phyloP scores from a whole-genome alignment of 2,888 invertebrate species.

The Orchesella flavescens region DNA sequence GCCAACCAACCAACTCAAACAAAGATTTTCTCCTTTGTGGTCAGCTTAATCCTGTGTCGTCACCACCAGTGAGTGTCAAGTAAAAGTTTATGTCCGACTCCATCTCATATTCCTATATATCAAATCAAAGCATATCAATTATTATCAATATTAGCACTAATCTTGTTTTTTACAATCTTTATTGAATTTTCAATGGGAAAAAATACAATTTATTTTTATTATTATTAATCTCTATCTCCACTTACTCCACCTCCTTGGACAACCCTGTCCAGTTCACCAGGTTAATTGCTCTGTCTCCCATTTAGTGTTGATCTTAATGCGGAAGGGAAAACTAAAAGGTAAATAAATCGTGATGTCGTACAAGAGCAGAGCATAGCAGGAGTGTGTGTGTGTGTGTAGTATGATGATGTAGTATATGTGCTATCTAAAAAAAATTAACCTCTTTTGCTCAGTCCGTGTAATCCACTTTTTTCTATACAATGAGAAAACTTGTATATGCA shows the following conservation, averaged over 20 bases:
- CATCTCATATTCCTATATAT: neutral
- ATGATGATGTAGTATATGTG: neutral
- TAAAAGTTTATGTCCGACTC: slow-evolving; percentile 4
- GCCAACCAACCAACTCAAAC: neutral
- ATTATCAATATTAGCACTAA: too few relatives aligned
- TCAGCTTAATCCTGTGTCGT: slow-evolving; percentile 23
- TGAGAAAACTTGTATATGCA: slow-evolving; percentile 3
- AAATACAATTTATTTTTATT: too few relatives aligned
- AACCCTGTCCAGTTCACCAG: too few relatives aligned
- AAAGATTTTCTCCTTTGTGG: slow-evolving; percentile 15
- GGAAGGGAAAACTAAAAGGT: neutral
- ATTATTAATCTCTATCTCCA: too few relatives aligned
- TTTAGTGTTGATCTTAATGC: too few relatives aligned
- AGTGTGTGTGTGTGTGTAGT: slow-evolving; percentile 10
- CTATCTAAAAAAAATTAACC: slow-evolving; percentile 6
- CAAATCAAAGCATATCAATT: too few relatives aligned
- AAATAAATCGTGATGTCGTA: slow-evolving; percentile 29
- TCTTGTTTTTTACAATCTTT: too few relatives aligned
- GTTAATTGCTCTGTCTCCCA: too few relatives aligned
- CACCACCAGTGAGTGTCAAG: slow-evolving; percentile 9
- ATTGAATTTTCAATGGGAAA: too few relatives aligned
- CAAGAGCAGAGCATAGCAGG: neutral
- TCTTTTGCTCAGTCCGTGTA: neutral
- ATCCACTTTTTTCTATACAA: slow-evolving; percentile 17
- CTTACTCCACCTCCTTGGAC: too few relatives aligned